Percentiles rank a stretch among this genome's conserved stretches.
Evolutionary conservation across 2,888 invertebrate species (phyloP).

Genomic region (Pterostichus madidus): DNA sequence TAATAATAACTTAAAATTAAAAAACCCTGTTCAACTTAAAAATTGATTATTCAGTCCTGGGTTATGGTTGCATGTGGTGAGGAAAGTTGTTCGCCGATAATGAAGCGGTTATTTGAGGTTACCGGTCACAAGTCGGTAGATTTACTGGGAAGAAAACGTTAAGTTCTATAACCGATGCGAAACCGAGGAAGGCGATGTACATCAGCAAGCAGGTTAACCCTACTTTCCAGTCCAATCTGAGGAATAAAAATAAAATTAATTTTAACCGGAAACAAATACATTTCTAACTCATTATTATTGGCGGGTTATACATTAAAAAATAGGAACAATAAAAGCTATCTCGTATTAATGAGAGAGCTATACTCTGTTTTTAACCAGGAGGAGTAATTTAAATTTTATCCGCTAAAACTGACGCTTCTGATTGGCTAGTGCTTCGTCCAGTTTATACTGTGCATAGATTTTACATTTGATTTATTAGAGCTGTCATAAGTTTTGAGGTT

Average conservation of each 20-base stretch:
- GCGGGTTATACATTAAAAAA: no score
- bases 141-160: conserved; percentile 88
- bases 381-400: no score
- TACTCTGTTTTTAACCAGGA: no score
- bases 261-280: neutral
- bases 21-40: conserved; percentile 13
- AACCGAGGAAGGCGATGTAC: conserved; percentile 83
- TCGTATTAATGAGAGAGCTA: no score
- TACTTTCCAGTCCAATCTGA: conserved; percentile 84
- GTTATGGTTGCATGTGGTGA: neutral
- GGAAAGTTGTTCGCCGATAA: neutral
- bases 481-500: no score
- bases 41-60: conserved; percentile 29
- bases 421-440: no score
- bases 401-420: no score
- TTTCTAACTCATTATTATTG: no score
- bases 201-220: conserved; percentile 84
- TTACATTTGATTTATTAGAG: no score
- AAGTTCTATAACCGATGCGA: conserved; percentile 87
- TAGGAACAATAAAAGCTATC: no score
- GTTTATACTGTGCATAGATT: no score
- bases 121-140: conserved; percentile 81
- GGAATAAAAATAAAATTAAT: conserved; percentile 68
- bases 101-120: conserved; percentile 25
- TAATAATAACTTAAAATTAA: conserved; percentile 6